phyloP scores from a whole-genome alignment of 2,888 invertebrate genomes.

The Globia sparganii region DNA sequence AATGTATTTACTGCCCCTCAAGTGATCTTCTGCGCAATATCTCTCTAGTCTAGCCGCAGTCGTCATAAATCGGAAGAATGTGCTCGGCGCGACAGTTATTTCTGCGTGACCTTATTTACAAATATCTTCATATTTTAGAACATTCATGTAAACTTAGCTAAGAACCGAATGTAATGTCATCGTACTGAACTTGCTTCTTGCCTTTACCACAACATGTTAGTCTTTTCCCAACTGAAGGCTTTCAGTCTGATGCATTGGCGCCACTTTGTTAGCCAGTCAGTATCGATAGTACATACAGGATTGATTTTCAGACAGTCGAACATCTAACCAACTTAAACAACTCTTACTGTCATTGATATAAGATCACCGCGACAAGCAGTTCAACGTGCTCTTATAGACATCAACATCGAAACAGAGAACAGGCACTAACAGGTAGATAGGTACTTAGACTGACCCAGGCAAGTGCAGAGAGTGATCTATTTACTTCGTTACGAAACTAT shows the following conservation, averaged over 20 bases:
- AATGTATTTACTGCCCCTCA: background rate
- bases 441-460: background rate
- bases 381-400: background rate
- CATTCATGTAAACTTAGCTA: conserved; percentile 17
- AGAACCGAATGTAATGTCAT: conserved; percentile 12
- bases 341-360: background rate
- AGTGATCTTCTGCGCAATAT: background rate
- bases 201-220: background rate
- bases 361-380: background rate
- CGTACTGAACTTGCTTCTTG: background rate
- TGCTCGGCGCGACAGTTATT: conserved; percentile 51
- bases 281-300: background rate
- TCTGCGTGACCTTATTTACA: conserved; percentile 53
- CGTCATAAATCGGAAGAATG: conserved; percentile 35
- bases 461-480: background rate
- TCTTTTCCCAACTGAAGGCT: background rate
- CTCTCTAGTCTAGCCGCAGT: conserved; percentile 22
- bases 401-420: background rate
- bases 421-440: no score
- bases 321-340: background rate
- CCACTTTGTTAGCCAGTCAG: background rate
- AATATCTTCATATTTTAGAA: conserved; percentile 26
- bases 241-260: background rate
- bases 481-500: background rate
- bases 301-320: background rate